Conservation (phyloP, 2,888 invertebrate species). For the Acanthococcus lagerstroemiae region DNA sequence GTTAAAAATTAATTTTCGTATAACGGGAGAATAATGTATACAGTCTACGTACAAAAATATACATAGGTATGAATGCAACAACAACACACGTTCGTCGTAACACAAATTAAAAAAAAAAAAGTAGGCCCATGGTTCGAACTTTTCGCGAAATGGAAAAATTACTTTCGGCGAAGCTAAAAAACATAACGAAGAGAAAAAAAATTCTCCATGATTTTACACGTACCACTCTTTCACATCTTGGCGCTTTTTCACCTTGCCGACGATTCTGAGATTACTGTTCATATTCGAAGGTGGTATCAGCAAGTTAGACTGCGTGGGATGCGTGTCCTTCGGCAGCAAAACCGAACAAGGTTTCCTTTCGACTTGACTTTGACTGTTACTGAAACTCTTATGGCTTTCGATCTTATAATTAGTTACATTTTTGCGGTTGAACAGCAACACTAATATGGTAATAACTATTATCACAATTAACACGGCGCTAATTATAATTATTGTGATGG, state of each 20-base stretch:
- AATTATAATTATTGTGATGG: conserved; percentile 82
- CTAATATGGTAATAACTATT: conserved; percentile 80
- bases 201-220: conserved; percentile 65
- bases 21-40: no score
- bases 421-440: conserved; percentile 73
- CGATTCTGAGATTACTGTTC: conserved; percentile 13
- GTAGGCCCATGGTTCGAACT: no score
- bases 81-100: no score
- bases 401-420: conserved; percentile 78
- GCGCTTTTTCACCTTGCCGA: conserved; percentile 52
- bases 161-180: no score
- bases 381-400: conserved; percentile 65
- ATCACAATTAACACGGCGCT: conserved; percentile 77
- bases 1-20: no score
- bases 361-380: conserved; percentile 55
- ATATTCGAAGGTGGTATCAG: conserved; percentile 16
- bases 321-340: conserved; percentile 44
- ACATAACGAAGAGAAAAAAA: no score
- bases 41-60: no score
- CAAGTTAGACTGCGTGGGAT: conserved; percentile 40
- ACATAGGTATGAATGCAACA: no score
- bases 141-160: no score
- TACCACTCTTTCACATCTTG: conserved; percentile 94
- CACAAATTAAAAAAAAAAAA: no score
- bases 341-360: conserved; percentile 47